Conservation (phyloP, 2,797 vertebrate species). For the Myiotriccus ornatus region DNA sequence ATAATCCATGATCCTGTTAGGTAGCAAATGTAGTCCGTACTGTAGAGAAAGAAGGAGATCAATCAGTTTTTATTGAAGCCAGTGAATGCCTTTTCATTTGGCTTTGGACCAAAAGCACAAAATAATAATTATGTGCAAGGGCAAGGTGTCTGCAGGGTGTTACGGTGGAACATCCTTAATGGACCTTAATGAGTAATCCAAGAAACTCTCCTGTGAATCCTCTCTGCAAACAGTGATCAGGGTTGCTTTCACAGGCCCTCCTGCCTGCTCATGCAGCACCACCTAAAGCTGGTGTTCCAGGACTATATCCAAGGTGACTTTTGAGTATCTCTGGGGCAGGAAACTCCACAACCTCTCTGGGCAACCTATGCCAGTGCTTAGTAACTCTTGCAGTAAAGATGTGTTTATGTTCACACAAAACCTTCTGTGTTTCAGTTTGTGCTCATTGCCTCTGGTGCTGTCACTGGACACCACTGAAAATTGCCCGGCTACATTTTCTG, state of each 20-base stretch:
- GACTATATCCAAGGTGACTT: background rate
- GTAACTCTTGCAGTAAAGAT: background rate
- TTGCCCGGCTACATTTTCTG: background rate
- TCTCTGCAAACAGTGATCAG: background rate
- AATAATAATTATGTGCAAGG: background rate
- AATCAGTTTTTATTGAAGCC: background rate
- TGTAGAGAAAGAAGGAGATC: background rate
- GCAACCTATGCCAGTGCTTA: background rate
- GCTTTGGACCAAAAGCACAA: background rate
- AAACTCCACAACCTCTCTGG: background rate
- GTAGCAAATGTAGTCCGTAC: background rate
- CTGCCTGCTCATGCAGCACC: background rate
- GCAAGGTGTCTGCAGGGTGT: background rate
- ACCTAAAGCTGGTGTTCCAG: background rate
- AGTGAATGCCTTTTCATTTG: background rate
- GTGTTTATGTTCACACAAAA: background rate
- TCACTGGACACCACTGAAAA: background rate
- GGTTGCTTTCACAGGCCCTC: background rate
- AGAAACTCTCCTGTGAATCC: background rate
- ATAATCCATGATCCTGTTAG: background rate
- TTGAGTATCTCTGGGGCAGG: background rate
- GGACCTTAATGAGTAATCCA: rapidly evolving
- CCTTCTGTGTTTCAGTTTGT: background rate
- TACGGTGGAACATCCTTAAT: background rate
- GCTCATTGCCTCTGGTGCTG: background rate